These are phyloP conservation scores for Atlantisia rogersi DNA, from an alignment of 2,113 vertebrate genomes.

Conservation along the genomic window DNA sequence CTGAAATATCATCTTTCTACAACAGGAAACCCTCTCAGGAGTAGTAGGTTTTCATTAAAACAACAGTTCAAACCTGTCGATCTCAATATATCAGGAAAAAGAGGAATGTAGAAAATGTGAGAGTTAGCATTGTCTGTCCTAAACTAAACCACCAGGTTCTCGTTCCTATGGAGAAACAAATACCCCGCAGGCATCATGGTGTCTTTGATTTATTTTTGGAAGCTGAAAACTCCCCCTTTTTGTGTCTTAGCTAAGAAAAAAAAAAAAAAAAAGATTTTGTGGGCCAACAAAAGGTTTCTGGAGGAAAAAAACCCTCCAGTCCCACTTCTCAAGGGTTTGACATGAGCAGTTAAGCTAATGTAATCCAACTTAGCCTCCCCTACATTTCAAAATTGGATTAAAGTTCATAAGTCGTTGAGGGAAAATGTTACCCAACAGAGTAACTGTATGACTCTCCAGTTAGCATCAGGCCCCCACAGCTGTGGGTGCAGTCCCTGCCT, in stretches of 20 bases:
- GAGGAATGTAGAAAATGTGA: conserved; percentile 64
- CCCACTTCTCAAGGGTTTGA: background rate
- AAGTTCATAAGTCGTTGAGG: background rate
- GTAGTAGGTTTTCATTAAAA: conserved; percentile 62
- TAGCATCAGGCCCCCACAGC: background rate
- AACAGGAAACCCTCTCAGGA: conserved; percentile 53
- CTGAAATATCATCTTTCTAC: conserved; percentile 36
- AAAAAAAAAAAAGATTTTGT: background rate
- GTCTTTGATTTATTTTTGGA: conserved; percentile 64
- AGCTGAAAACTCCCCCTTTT: background rate
- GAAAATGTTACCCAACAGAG: conserved; percentile 16
- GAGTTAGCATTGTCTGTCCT: conserved; percentile 27
- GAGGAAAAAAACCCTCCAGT: background rate
- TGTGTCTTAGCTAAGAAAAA: background rate
- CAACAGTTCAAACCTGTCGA: conserved; percentile 56
- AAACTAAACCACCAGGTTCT: conserved; percentile 58
- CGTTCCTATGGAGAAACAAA: conserved; percentile 60
- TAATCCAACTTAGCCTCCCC: background rate
- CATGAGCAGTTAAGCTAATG: conserved; percentile 5
- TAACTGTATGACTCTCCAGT: background rate
- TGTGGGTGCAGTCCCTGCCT: background rate
- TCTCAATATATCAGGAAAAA: conserved; percentile 51
- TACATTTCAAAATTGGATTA: conserved; percentile 56
- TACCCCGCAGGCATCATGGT: conserved; percentile 21
- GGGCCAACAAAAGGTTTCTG: background rate